Evolutionary conservation across 1,140 invertebrate species (phyloP), one percentile per base, ranked within the genome.

Genomic region (Vollenhovia emeryi): DNA sequence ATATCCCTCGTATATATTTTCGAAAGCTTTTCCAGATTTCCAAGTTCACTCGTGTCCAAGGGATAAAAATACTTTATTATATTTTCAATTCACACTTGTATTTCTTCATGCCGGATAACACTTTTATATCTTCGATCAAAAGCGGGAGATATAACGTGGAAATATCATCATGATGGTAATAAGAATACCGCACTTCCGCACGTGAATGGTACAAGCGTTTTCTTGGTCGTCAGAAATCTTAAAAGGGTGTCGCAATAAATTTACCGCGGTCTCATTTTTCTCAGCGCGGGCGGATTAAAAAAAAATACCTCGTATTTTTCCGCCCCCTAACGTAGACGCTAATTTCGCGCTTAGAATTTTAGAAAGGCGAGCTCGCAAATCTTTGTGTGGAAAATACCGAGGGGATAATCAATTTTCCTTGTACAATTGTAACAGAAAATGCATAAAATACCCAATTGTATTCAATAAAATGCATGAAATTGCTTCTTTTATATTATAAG

Each of bases 221-320:
- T 27, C 68, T 50, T 71, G 27, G 50, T 18, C 24, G 8, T 9
- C 4, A 50, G 45, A 50, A 48, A 24, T 4, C 18, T 27, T 33
- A 71, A 71, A 71, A 71, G 33, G 15, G 8, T 33, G 40, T 27
- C 24, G 4, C 18, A n/a, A 71, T 71, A 50, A 71, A 50, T 71
- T 71, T 27, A 15, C 8, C 45, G 45, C 30, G 27, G 6, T 50
- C 27, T 71, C 33, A 74, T 73, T 36, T 73, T 73, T 6, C n/a
- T 4, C n/a, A 33, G 33, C n/a, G 21, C 9, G 8, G 18, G 9
- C 50, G 11, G 9, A 71, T 27, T 68, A 43, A 33, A 74, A 71
- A n/a, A 71, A 43, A 21, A 74, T 74, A 36, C 9, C 50, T 74
- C 21, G 9, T n/a, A 40, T 74, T 74, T 74, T 40, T 57, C 15